These are phyloP conservation scores for Archilochus colubris DNA, from an alignment of 2,113 vertebrate species.

Conservation along the genomic window DNA sequence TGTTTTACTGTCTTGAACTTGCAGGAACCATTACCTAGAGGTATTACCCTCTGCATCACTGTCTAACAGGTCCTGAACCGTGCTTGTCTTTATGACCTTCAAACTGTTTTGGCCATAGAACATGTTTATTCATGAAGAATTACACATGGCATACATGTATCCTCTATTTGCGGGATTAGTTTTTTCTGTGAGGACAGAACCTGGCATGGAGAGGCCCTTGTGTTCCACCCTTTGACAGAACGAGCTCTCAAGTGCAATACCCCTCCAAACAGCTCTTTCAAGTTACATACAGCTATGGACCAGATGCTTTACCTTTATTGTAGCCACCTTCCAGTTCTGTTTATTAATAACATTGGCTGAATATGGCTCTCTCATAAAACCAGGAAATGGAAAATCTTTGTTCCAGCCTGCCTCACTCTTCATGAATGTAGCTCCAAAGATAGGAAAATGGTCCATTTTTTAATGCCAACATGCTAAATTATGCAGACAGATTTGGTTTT, in stretches of 20 bases:
- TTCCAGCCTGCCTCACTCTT: background rate
- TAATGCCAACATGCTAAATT: background rate
- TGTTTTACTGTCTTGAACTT: background rate
- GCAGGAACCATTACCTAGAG: background rate
- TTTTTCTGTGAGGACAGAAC: background rate
- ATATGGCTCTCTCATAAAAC: background rate
- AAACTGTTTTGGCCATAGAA: background rate
- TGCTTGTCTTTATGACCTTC: background rate
- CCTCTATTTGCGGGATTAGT: background rate
- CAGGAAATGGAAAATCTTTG: background rate
- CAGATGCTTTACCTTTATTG: background rate
- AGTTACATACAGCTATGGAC: rapidly evolving
- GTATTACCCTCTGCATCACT: background rate
- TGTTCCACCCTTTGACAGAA: background rate
- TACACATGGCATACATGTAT: rapidly evolving
- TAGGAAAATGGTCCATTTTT: background rate
- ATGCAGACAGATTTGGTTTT: background rate
- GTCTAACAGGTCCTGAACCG: background rate
- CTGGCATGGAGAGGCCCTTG: background rate
- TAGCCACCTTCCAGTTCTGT: background rate
- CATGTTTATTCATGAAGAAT: background rate
- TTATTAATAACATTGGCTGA: background rate
- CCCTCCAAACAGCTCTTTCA: background rate
- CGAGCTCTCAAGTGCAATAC: background rate
- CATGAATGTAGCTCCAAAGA: background rate